phyloP scores from a whole-genome alignment of 2,113 vertebrate species.

The Phalacrocorax aristotelis region DNA sequence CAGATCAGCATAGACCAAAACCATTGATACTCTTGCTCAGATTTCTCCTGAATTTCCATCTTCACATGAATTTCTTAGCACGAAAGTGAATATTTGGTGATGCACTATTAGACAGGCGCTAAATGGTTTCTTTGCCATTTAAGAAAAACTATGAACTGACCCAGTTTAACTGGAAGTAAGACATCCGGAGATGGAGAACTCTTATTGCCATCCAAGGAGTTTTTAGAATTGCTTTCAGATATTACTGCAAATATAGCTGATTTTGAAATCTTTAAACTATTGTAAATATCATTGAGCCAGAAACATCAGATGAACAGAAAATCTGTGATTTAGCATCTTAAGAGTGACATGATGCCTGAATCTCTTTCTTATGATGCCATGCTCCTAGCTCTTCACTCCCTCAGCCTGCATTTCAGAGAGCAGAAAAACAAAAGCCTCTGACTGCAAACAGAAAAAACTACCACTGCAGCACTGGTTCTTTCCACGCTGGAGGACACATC shows the following conservation, averaged over 20 bases:
- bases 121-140: not conserved
- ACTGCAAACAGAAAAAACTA: not conserved
- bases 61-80: not conserved
- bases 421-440: not conserved
- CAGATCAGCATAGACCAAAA: not conserved
- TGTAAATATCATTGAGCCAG: not conserved
- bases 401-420: not conserved
- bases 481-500: not conserved
- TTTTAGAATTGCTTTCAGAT: not conserved
- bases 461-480: not conserved
- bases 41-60: not conserved
- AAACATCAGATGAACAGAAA: not conserved
- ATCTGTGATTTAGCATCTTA: not conserved
- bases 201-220: not conserved
- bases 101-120: not conserved
- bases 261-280: not conserved
- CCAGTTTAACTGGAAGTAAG: not conserved
- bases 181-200: not conserved
- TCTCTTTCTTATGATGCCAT: not conserved
- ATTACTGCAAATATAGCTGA: not conserved
- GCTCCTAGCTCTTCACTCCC: not conserved
- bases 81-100: not conserved
- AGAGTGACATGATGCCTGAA: not conserved
- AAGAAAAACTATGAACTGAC: not conserved
- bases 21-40: not conserved